Evolutionary conservation across 2,113 vertebrate genomes (phyloP).

Genomic region (Microtus montanus): DNA sequence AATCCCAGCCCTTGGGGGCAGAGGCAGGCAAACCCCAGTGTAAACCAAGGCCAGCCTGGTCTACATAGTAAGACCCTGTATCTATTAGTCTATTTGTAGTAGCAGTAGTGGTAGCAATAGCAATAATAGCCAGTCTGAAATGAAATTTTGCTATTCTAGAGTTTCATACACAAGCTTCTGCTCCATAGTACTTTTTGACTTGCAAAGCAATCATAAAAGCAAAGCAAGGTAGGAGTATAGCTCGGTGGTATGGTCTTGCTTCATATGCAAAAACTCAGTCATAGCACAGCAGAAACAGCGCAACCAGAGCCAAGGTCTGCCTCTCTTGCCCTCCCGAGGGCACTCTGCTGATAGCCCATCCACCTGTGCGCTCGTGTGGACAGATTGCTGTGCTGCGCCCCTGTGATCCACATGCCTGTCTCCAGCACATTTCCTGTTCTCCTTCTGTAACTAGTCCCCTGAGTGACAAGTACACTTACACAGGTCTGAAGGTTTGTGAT

Average conservation of each 20-base stretch:
- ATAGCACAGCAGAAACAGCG: neutral
- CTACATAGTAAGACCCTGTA: neutral
- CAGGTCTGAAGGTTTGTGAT: neutral
- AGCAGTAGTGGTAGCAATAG: too few species aligned
- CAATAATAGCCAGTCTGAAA: neutral
- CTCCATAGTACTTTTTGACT: neutral
- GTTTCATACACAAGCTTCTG: neutral
- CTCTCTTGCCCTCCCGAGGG: neutral
- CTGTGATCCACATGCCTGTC: neutral
- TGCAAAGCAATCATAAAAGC: conserved; percentile 22
- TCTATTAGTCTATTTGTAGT: too few species aligned
- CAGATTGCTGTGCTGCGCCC: neutral
- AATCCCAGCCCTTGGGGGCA: neutral
- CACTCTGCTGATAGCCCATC: neutral
- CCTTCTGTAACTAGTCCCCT: neutral
- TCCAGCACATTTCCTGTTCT: neutral
- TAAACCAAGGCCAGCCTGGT: neutral
- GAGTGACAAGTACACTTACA: neutral
- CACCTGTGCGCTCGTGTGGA: neutral
- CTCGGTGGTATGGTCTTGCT: neutral
- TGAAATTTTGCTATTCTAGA: neutral
- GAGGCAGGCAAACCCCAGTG: neutral
- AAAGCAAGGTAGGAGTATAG: neutral
- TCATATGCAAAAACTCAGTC: too few species aligned
- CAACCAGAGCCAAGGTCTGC: neutral